Conservation (phyloP, 2,113 vertebrate species). For the Andinoacara biseriatus region DNA sequence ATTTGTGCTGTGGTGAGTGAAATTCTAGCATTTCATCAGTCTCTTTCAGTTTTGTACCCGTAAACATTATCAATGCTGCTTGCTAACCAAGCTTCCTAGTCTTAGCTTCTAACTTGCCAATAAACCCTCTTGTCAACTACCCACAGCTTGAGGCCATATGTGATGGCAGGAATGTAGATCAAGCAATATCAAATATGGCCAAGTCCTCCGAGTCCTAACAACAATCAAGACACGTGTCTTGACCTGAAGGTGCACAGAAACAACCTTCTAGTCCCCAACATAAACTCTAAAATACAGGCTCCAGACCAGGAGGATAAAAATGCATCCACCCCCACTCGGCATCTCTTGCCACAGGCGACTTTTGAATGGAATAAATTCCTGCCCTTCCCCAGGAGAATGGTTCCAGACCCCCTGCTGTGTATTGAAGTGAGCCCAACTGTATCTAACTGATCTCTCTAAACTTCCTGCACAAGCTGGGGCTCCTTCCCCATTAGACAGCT, state of each 20-base stretch:
- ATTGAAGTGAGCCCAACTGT: neutral
- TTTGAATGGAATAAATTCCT: too few relatives aligned
- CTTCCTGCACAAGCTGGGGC: neutral
- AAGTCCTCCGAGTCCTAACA: neutral
- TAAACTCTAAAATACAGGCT: neutral
- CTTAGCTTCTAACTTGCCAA: neutral
- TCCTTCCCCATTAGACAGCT: neutral
- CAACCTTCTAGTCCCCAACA: too few relatives aligned
- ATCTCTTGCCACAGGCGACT: too few relatives aligned
- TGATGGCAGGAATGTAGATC: neutral
- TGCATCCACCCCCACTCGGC: neutral
- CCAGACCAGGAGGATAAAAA: neutral
- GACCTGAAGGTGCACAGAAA: too few relatives aligned
- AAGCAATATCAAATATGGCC: neutral
- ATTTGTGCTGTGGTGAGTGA: neutral
- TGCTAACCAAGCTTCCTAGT: neutral
- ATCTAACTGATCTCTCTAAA: neutral
- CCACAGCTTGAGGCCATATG: neutral
- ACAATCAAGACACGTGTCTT: neutral
- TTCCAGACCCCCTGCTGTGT: neutral
- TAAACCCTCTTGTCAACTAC: neutral
- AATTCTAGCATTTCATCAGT: neutral
- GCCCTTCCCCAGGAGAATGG: too few relatives aligned
- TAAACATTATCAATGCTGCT: neutral
- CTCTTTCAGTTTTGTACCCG: neutral